phyloP scores from a whole-genome alignment of 2,113 vertebrate species.

The Ailurus styani region DNA sequence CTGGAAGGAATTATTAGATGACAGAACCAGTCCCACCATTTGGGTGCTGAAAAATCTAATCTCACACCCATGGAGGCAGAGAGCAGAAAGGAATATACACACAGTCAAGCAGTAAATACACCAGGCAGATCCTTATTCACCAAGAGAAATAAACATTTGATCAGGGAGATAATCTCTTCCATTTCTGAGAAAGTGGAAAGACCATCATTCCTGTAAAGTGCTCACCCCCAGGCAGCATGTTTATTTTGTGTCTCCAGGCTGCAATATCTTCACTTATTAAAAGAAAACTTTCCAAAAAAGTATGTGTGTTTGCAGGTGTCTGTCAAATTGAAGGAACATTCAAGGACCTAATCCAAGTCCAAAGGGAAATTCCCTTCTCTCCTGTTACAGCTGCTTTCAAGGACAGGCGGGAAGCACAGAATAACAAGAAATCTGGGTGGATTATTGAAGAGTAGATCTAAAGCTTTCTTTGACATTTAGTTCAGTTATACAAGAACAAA shows the following conservation, averaged over 20 bases:
- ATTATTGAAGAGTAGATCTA: background rate
- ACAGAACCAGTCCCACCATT: background rate
- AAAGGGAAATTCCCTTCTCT: background rate
- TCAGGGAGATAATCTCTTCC: background rate
- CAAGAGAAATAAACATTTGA: conserved; percentile 19
- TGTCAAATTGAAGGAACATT: background rate
- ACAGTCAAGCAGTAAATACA: background rate
- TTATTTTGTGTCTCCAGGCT: background rate
- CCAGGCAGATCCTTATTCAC: background rate
- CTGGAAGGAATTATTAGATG: background rate
- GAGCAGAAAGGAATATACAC: background rate
- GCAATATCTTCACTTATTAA: background rate
- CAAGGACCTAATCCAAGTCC: background rate
- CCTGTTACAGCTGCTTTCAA: background rate
- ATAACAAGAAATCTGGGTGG: background rate
- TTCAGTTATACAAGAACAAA: background rate
- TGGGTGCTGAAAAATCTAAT: conserved; percentile 20
- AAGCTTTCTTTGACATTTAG: background rate
- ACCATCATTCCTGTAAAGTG: background rate
- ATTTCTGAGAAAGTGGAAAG: background rate
- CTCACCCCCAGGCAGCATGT: background rate
- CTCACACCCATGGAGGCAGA: background rate
- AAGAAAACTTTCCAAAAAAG: background rate
- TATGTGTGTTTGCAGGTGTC: background rate
- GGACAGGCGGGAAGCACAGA: background rate